These are phyloP conservation scores for Augochlora pura DNA, from an alignment of 1,140 invertebrate genomes.

Conservation along the genomic window DNA sequence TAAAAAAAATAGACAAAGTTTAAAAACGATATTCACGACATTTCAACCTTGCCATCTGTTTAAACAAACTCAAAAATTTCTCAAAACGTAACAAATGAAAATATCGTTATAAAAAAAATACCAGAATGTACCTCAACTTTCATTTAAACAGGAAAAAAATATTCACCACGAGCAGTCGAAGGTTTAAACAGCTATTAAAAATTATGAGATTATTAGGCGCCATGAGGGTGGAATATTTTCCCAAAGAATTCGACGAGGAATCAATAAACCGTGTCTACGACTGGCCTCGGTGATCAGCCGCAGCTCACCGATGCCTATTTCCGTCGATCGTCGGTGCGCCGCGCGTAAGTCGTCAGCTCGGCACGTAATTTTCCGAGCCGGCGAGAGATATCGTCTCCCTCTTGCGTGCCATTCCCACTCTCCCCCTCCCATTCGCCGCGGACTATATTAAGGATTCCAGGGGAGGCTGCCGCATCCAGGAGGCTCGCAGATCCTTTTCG, in stretches of 20 bases:
- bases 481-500: slow-evolving; percentile 30
- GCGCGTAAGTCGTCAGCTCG: slow-evolving; percentile 16
- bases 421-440: slow-evolving; percentile 56
- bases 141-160: too few relatives aligned
- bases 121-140: too few relatives aligned
- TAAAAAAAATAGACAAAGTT: too few relatives aligned
- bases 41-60: too few relatives aligned
- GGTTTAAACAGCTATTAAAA: too few relatives aligned
- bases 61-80: too few relatives aligned
- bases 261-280: background rate
- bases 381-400: slow-evolving; percentile 39
- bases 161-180: too few relatives aligned
- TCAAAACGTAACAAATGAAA: too few relatives aligned
- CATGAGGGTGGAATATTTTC: too few relatives aligned
- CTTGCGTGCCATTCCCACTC: slow-evolving; percentile 67
- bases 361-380: slow-evolving; percentile 70
- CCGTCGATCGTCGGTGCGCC: background rate
- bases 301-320: slow-evolving; percentile 29
- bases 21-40: too few relatives aligned
- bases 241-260: background rate
- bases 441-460: slow-evolving; percentile 77
- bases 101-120: too few relatives aligned
- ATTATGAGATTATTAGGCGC: too few relatives aligned
- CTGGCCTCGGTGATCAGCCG: background rate
- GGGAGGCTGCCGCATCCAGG: slow-evolving; percentile 48